Evolutionary conservation across 2,888 invertebrate species (phyloP).

Genomic region (Oegoconia quadripuncta): DNA sequence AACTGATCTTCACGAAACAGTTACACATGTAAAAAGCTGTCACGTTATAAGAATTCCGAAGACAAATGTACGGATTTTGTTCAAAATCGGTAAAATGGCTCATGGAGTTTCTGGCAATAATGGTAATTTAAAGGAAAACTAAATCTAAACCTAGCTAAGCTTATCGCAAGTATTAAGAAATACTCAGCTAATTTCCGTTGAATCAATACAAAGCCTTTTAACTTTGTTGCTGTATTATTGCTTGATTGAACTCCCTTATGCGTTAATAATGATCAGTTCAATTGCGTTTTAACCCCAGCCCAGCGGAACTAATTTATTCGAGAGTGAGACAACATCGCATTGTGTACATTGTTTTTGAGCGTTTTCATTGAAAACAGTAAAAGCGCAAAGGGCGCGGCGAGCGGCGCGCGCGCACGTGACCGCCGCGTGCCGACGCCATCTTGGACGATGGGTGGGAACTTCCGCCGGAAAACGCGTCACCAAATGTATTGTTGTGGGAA

Average conservation of each 20-base stretch:
- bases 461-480: slow-evolving; percentile 58
- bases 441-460: slow-evolving; percentile 70
- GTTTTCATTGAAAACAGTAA: slow-evolving; percentile 71
- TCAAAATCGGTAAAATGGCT: too few species aligned
- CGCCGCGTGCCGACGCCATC: slow-evolving; percentile 49
- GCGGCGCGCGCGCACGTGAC: slow-evolving; percentile 46
- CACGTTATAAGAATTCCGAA: too few species aligned
- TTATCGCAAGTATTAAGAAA: too few species aligned
- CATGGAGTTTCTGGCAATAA: too few species aligned
- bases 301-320: slow-evolving; percentile 66
- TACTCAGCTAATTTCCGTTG: too few species aligned
- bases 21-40: too few species aligned
- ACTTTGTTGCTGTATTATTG: too few species aligned
- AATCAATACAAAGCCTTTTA: too few species aligned
- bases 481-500: slow-evolving; percentile 61
- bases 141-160: too few species aligned
- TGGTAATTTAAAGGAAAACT: too few species aligned
- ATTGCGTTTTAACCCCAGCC: slow-evolving; percentile 69
- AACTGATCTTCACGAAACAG: too few species aligned
- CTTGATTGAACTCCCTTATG: slow-evolving; percentile 26
- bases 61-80: too few species aligned
- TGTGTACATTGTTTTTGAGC: slow-evolving; percentile 69
- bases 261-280: slow-evolving; percentile 69
- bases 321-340: slow-evolving; percentile 56
- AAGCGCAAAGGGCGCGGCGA: slow-evolving; percentile 46